Percentiles rank a stretch among this genome's conserved stretches.
phyloP scores from a whole-genome alignment of 2,113 vertebrate species.

The Oryzias woworae region DNA sequence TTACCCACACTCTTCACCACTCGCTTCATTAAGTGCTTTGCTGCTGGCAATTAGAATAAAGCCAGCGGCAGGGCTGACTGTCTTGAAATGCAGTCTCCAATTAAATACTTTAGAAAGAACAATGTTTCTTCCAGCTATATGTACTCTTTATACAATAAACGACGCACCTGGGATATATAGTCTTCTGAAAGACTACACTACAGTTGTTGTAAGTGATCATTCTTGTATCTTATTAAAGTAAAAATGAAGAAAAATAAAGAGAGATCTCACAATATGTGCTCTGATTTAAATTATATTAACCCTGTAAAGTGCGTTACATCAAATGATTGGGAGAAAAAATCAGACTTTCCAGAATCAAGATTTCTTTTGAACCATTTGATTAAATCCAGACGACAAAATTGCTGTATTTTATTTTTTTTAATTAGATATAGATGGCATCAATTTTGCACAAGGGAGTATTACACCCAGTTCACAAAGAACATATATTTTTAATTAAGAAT shows the following conservation, averaged over 20 bases:
- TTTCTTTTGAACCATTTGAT: no score
- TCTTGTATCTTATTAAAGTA: conserved; percentile 34
- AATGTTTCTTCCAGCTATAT: conserved; percentile 66
- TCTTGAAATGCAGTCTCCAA: conserved; percentile 78
- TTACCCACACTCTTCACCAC: conserved; percentile 73
- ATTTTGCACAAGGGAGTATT: no score
- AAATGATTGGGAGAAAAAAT: no score
- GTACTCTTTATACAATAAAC: conserved; percentile 66
- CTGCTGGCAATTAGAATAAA: conserved; percentile 82
- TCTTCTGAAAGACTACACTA: conserved; percentile 41
- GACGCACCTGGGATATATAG: conserved; percentile 63
- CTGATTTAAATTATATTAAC: no score
- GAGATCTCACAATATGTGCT: conserved; percentile 20
- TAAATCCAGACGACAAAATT: no score
- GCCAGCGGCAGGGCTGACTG: conserved; percentile 75
- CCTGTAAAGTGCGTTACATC: no score
- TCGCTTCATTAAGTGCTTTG: conserved; percentile 80
- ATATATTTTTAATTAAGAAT: no score
- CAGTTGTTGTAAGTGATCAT: conserved; percentile 38
- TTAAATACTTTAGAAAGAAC: conserved; percentile 77
- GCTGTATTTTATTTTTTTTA: no score
- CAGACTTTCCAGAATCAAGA: no score
- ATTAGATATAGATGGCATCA: no score
- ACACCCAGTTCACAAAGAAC: no score
- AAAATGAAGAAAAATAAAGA: conserved; percentile 33